Conservation (phyloP, 2,113 vertebrate species). For the Gambusia holbrooki region DNA sequence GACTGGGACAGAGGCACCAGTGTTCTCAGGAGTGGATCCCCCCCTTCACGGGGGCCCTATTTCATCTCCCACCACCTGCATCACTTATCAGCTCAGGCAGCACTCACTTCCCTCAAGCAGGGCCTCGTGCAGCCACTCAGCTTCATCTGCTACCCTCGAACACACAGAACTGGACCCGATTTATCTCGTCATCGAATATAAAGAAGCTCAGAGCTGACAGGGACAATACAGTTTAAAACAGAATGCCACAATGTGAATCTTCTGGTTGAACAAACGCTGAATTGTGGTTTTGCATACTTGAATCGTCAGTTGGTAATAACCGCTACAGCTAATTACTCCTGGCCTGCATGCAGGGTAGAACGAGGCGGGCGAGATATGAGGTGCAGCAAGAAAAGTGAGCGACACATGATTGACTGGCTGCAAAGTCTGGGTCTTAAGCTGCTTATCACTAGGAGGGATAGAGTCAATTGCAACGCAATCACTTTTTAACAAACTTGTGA, state of each 20-base stretch:
- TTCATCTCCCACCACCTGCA: slow-evolving; percentile 64
- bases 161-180: slow-evolving; percentile 9
- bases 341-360: slow-evolving; percentile 31
- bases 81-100: slow-evolving; percentile 57
- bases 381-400: slow-evolving; percentile 29
- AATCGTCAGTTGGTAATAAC: slow-evolving; percentile 22
- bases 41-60: slow-evolving; percentile 10
- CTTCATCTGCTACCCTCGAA: slow-evolving; percentile 21
- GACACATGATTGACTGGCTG: slow-evolving; percentile 64
- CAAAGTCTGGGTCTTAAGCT: slow-evolving; percentile 61
- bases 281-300: slow-evolving; percentile 14
- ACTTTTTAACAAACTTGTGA: slow-evolving; percentile 73
- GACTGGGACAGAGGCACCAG: slow-evolving; percentile 39
- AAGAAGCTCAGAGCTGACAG: not conserved
- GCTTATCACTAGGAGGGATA: slow-evolving; percentile 65
- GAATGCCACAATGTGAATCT: not conserved
- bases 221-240: slow-evolving; percentile 2
- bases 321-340: slow-evolving; percentile 22
- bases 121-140: slow-evolving; percentile 28
- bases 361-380: slow-evolving; percentile 26
- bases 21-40: slow-evolving; percentile 48
- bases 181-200: slow-evolving; percentile 3
- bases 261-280: slow-evolving; percentile 9
- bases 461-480: slow-evolving; percentile 64
- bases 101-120: slow-evolving; percentile 33